Evolutionary conservation across 2,888 invertebrate species (phyloP).

Genomic region (Anthophora plumipes): DNA sequence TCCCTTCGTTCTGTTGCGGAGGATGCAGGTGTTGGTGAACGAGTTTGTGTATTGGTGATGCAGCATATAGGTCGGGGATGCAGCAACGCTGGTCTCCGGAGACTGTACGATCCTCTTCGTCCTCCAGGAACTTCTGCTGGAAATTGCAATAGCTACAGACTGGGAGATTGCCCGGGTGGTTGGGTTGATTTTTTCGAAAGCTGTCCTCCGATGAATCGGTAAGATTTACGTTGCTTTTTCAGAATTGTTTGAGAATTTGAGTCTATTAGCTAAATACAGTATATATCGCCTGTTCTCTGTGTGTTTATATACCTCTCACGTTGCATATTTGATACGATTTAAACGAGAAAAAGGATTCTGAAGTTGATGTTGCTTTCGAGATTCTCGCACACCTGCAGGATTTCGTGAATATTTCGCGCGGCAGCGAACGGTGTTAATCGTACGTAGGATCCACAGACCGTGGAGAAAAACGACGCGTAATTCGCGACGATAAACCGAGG

Average conservation of each 20-base stretch:
- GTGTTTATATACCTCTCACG: no score
- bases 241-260: no score
- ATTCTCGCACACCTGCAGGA: no score
- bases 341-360: no score
- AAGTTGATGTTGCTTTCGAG: no score
- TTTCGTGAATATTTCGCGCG: no score
- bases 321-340: no score
- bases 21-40: constrained; percentile 28
- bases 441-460: not conserved
- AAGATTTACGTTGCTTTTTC: no score
- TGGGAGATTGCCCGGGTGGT: constrained; percentile 48
- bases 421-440: not conserved
- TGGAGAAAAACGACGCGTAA: not conserved
- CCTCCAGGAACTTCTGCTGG: constrained; percentile 54
- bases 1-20: not conserved
- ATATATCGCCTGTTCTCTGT: no score
- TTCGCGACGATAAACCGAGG: constrained; percentile 25
- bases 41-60: not conserved
- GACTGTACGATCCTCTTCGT: constrained; percentile 43
- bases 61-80: constrained; percentile 40
- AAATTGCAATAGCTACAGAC: constrained; percentile 50
- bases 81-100: constrained; percentile 47
- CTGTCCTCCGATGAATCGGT: constrained; percentile 47
- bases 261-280: no score
- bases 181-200: constrained; percentile 19